Percentiles rank a stretch among this genome's conserved stretches.
Evolutionary conservation across 2,888 invertebrate species (phyloP).

Genomic region (Epinotia ramella): DNA sequence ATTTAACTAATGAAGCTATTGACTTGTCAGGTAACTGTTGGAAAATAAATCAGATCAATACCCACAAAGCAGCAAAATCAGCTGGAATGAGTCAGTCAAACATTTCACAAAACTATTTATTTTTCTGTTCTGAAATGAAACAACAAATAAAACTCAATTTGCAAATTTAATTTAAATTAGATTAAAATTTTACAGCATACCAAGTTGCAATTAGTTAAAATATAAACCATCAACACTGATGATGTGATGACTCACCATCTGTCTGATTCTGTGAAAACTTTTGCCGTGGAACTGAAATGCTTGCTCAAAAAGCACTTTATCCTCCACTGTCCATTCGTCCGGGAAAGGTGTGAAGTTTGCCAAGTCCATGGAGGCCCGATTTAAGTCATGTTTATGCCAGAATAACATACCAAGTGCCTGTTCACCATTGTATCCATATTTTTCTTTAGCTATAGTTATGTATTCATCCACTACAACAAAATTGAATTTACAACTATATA

Average conservation of each 20-base stretch:
- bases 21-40: slow-evolving; percentile 97
- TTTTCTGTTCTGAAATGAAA: neutral
- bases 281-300: slow-evolving; percentile 99
- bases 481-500: neutral
- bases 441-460: slow-evolving; percentile 96
- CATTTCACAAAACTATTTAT: neutral
- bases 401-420: slow-evolving; percentile 99
- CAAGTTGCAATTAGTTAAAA: neutral
- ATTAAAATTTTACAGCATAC: neutral
- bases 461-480: slow-evolving; percentile 95
- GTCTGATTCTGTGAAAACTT: slow-evolving; percentile 97
- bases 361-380: slow-evolving; percentile 95
- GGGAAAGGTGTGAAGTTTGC: slow-evolving; percentile 99
- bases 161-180: neutral
- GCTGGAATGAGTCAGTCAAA: neutral
- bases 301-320: slow-evolving; percentile 98
- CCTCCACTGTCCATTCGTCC: slow-evolving; percentile 99
- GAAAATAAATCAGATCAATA: slow-evolving; percentile 40
- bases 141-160: neutral
- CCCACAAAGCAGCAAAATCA: too few relatives aligned
- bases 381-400: slow-evolving; percentile 99
- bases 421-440: slow-evolving; percentile 98
- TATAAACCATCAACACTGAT: neutral
- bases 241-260: slow-evolving; percentile 92
- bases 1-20: slow-evolving; percentile 97